phyloP scores from a whole-genome alignment of 2,113 vertebrate species.

The Apaloderma vittatum region DNA sequence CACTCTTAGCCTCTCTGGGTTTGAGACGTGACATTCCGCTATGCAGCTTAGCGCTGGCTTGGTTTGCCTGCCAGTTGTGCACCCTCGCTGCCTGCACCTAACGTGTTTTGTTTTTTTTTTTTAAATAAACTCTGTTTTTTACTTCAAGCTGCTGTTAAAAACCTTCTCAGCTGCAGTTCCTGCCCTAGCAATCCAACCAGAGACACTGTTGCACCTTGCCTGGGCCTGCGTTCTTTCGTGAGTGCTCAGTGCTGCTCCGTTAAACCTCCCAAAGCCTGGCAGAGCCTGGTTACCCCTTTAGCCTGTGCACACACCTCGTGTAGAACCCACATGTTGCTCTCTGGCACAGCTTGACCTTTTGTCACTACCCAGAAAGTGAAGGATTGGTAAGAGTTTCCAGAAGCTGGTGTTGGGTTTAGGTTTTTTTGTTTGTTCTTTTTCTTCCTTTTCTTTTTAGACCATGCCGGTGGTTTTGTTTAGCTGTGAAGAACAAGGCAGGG shows the following conservation, averaged over 20 bases:
- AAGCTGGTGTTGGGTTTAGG: constrained; percentile 40
- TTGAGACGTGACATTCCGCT: constrained; percentile 83
- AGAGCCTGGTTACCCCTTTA: constrained; percentile 46
- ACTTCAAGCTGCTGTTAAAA: not conserved
- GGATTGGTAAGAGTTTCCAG: constrained; percentile 77
- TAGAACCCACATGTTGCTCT: constrained; percentile 72
- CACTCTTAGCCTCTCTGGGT: constrained; percentile 72
- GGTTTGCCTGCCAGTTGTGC: constrained; percentile 33
- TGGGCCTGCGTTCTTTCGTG: not conserved
- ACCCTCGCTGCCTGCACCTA: constrained; percentile 2
- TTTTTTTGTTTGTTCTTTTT: not conserved
- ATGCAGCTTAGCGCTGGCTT: constrained; percentile 63
- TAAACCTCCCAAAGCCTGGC: constrained; percentile 50
- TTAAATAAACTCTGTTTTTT: not conserved
- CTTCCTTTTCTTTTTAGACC: constrained; percentile 40
- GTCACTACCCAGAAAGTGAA: constrained; percentile 73
- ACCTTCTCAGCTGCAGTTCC: not conserved
- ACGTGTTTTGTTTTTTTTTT: not conserved
- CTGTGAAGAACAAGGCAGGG: constrained; percentile 45
- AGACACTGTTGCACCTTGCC: not conserved
- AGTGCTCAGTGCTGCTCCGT: constrained; percentile 43
- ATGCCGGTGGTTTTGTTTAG: constrained; percentile 38
- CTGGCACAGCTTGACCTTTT: constrained; percentile 75
- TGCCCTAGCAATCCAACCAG: not conserved
- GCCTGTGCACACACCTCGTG: not conserved